Evolutionary conservation across 2,113 vertebrate genomes (phyloP), one percentile per base, ranked within the genome.

Genomic region (Syngnathoides biaculeatus): DNA sequence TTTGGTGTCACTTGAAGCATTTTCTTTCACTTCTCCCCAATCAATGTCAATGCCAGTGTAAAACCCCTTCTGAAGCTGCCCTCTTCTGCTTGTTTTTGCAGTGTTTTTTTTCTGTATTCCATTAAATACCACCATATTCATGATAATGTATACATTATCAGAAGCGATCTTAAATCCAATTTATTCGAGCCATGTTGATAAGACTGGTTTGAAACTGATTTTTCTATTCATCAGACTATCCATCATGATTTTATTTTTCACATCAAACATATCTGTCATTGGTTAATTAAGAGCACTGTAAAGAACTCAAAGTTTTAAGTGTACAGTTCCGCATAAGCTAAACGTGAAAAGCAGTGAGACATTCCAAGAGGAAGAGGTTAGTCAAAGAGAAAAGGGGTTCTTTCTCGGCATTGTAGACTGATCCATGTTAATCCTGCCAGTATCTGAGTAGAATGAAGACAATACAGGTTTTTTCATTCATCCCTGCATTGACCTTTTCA

Each of bases 1-100:
- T 94, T 90, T 85, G 79, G 83, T 94, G 88, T 93, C 92, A 86
- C 88, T 80, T 45, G 65, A 93, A 91, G 83, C 74, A 79, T 82
- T 85, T 84, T 77, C 72, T 74, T 76, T 79, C 48, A 55, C 67
- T 72, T 71, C 45, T 71, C 69, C 69, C 60, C 57, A 71, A 75
- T 53, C 69, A 59, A 64, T 67, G 63, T 14, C n/a, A 62, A 43
- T 26, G n/a, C 53, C 64, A 71, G 67, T 47, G 5, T 59, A 78
- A 64, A 74, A 15, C n/a, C 2, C 30, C 14, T 53, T 59, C 58
- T 62, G 63, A 48, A 69, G 65, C 63, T 56, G 42, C 26, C n/a
- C 20, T 69, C 71, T 27, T 72, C 52, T 71, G 12, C 55, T 30
- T 27, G 55, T 56, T 55, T 55, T 22, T 10, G 10, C 10, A 24